Evolutionary conservation across 1,140 invertebrate species (phyloP), one percentile per base, ranked within the genome.

Genomic region (Lepidostoma basale): DNA sequence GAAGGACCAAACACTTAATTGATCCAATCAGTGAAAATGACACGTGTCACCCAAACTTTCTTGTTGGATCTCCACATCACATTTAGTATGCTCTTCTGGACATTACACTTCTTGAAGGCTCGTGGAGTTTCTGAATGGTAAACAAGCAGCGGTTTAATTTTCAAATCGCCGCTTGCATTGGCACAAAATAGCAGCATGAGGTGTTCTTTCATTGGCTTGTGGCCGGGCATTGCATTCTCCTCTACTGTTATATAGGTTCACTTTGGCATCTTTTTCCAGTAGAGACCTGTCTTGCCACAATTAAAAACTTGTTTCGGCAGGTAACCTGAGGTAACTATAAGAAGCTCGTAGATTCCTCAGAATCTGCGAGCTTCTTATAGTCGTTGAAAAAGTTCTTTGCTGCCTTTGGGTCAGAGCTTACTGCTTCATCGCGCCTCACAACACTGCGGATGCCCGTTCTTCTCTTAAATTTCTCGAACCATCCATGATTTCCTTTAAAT

Each of bases 131-230:
- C 33, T 1, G 5, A 36, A 36, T 36, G 33, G 5, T 36, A 36
- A 2, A 36, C 5, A n/a, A 36, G 33, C 33, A 36, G 33, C 1
- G 33, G 33, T n/a, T 36, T 60, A 16, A 60, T 60, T 45, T 78
- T 78, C 23, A 68, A 76, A 74, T 79, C 74, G n/a, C 79, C 77
- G 68, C 64, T 75, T 66, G 75, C 77, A 76, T 82, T 83, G 39
- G 69, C 74, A 58, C 76, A 75, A 22, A 79, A 68, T 62, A 84
- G 67, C 1, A 62, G 23, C 65, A 79, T 84, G 1, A 82, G 30
- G 18, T 78, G 72, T 73, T 84, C 79, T 73, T 84, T 85, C 23
- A 73, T 74, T n/a, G 76, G 74, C 74, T 83, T 83, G 73, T 77
- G 78, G 54, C 81, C 79, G 23, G 74, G 73, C 54, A 76, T 70